Base-by-base conservation (phyloP, 2,888 invertebrate genomes). In the Buathra laborator region DNA sequence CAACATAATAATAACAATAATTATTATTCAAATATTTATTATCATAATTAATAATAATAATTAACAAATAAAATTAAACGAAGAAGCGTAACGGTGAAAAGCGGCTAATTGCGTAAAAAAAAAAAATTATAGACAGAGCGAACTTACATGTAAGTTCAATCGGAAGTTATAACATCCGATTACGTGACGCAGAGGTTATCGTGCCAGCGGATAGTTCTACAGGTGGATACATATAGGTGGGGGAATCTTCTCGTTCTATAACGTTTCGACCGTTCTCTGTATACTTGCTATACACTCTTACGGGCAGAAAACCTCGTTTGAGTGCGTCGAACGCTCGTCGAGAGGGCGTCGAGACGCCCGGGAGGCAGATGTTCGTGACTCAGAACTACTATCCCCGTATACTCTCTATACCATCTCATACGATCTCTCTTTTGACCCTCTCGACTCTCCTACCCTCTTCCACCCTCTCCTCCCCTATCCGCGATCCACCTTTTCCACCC, bases 341-440 rank as follows among this genome's bases (percentile, higher is more conserved):
- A 59, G 59, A 51, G 32, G 29, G 16, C 14, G 24, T 74, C 19
- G 48, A 53, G 66, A 46, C 76, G 29, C 46, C 62, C 16, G 56
- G 37, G 66, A 72, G 72, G 72, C 76, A 81, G 83, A 85, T 83
- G 78, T 84, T 84, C 75, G 82, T 84, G 86, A 84, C 82, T 81
- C 70, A 86, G 67, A 68, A 51, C 43, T 24, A 51, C 70, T 44
- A 16, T 71, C 81, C 64, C 51, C 74, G 56, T 67, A 56, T 78
- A 59, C 64, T 68, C 64, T 75, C 46, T 74, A 32, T 29, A 68
- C 32, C 32, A 12, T 32, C 46, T 37, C 56, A n/a, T 51, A 32
- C 46, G n/a, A 12, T 67, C 74, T 32, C 56, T 24, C 77, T 43
- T 67, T 32, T 24, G 44, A 76, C 51, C 53, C 81, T 76, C 72